Base-by-base conservation (phyloP, 2,797 vertebrate genomes). In the Gephyroberyx darwinii region DNA sequence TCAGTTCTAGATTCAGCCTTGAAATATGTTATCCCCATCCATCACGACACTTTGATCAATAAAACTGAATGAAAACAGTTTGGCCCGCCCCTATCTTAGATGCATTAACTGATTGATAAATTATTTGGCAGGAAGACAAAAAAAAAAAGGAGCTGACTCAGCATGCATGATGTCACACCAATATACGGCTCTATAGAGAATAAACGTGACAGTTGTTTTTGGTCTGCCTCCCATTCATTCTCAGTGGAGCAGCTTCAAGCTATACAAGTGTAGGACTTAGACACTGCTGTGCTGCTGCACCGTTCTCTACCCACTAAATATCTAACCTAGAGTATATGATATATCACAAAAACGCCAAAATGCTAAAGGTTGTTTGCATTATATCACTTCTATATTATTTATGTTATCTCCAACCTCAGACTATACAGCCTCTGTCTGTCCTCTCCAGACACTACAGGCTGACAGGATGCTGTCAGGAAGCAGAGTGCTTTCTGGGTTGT, bases 391-490 rank as follows among this genome's bases (percentile, higher is more conserved):
- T 41, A 41, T 41, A 41, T 41, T 41, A 41, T 41, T 13, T 41
- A 41, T 41, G 10, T 9, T 41, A 13, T 41, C 3, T 13, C 8
- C 39, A 39, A 10, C 37, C 8, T 53, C 2, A 13, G 37, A 1
- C n/a, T 5, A 6, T 5, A 6, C 2, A 60, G 33, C 12, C 12
- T 8, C 10, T 5, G 26, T 39, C 3, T 35, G 20, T 35, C 58
- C 14, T 5, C 43, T 3, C 33, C 39, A 10, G 39, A 10, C 39
- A 13, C 39, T 41, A 12, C 65, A 53, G 67, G 20, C 43, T 39
- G 63, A 65, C 37, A 39, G 69, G 70, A 73, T 71, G 73, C 19
- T 45, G 62, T 74, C 62, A 55, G 59, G 22, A 62, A 50, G 61
- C 61, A 1, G 33, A 62, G 67, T 59, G 61, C 52, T 68, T 62